phyloP scores from a whole-genome alignment of 2,113 vertebrate genomes.

The Zosterops hypoxanthus region DNA sequence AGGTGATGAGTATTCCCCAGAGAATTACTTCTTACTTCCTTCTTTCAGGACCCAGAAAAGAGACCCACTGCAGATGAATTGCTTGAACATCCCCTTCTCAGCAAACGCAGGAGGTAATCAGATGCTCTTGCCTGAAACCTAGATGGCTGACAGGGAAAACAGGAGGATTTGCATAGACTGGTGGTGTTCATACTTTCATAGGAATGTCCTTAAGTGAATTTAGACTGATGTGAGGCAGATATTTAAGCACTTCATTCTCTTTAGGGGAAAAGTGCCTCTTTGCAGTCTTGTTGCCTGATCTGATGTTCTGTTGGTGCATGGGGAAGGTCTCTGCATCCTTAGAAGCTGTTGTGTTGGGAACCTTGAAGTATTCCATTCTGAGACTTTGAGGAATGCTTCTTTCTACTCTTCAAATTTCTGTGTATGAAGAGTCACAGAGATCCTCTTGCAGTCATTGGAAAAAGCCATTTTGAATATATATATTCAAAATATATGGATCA shows the following conservation, averaged over 20 bases:
- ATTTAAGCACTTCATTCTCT: neutral
- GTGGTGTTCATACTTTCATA: neutral
- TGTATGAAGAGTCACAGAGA: neutral
- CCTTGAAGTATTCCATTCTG: neutral
- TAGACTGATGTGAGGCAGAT: neutral
- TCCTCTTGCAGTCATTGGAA: neutral
- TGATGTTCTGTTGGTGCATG: neutral
- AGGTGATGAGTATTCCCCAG: neutral
- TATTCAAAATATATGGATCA: neutral
- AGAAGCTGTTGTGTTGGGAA: neutral
- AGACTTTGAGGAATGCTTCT: neutral
- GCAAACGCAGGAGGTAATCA: slow-evolving; percentile 82
- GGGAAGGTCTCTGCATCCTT: neutral
- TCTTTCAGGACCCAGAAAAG: slow-evolving; percentile 89
- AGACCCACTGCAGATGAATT: slow-evolving; percentile 91
- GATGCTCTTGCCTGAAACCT: neutral
- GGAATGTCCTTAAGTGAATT: neutral
- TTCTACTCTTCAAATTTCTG: neutral
- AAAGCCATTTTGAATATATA: neutral
- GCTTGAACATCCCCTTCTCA: slow-evolving; percentile 85
- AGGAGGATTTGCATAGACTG: neutral
- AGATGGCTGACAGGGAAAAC: neutral
- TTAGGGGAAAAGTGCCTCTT: neutral
- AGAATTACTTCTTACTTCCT: slow-evolving; percentile 21
- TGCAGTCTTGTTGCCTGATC: neutral